These are phyloP conservation scores for Ciconia maguari DNA, from an alignment of 2,113 vertebrate species.

Conservation along the genomic window DNA sequence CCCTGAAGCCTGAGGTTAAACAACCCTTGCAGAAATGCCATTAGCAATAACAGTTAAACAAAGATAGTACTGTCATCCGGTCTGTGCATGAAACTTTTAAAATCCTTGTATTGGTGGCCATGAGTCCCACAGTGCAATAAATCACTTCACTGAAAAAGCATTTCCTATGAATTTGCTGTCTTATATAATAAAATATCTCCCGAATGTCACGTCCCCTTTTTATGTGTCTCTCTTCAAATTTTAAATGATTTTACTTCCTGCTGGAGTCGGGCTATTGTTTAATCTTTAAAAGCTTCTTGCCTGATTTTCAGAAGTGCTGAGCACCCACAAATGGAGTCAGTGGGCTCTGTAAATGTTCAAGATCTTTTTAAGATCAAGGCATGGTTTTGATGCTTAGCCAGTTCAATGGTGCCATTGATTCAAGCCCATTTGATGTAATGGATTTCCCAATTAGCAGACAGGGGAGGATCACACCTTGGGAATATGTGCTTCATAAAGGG, in stretches of 20 bases:
- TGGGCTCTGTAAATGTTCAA: not conserved
- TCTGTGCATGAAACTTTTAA: not conserved
- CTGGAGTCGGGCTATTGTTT: not conserved
- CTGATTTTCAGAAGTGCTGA: conserved; percentile 28
- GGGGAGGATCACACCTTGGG: not conserved
- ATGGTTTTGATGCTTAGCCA: not conserved
- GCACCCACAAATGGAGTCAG: not conserved
- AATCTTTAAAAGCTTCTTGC: conserved; percentile 26
- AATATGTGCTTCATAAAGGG: not conserved
- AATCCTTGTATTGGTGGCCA: not conserved
- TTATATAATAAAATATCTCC: conserved; percentile 39
- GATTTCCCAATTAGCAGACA: not conserved
- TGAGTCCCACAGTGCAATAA: not conserved
- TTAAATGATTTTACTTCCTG: conserved; percentile 32
- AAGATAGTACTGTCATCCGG: not conserved
- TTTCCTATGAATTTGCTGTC: conserved; percentile 47
- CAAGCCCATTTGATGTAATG: not conserved
- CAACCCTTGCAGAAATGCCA: not conserved
- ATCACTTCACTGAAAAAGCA: conserved; percentile 29
- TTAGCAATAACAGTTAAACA: not conserved
- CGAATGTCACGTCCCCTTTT: conserved; percentile 45
- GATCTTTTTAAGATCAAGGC: not conserved
- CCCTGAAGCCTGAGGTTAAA: not conserved
- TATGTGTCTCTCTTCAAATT: not conserved
- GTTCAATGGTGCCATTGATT: not conserved